These are phyloP conservation scores for Camelus dromedarius DNA, from an alignment of 2,113 vertebrate genomes.

Conservation along the genomic window DNA sequence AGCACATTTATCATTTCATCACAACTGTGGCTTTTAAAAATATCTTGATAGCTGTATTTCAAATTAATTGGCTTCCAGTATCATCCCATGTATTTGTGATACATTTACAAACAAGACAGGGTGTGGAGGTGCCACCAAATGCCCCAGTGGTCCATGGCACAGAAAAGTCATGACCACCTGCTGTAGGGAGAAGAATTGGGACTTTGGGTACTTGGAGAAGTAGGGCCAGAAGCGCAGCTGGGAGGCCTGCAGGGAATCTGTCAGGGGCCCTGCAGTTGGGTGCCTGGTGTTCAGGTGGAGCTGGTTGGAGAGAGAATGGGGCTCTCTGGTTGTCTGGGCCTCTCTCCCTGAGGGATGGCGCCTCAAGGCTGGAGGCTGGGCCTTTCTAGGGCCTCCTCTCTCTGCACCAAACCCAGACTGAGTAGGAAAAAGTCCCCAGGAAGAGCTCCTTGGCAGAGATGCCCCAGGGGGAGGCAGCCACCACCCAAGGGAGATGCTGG, in stretches of 20 bases:
- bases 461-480: not conserved
- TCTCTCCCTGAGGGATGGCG: not conserved
- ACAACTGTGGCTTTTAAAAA: not conserved
- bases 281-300: too few species aligned
- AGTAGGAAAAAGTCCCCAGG: not conserved
- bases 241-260: not conserved
- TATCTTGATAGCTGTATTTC: not conserved
- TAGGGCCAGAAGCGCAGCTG: not conserved
- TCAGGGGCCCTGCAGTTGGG: not conserved
- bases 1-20: not conserved
- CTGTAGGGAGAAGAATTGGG: not conserved
- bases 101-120: not conserved
- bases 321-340: not conserved
- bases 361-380: not conserved
- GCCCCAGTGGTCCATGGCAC: accelerated
- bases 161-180: not conserved
- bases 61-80: not conserved
- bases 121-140: not conserved
- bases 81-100: not conserved
- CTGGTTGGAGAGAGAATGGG: accelerated
- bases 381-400: not conserved
- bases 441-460: not conserved
- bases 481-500: not conserved
- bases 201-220: not conserved
- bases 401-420: not conserved